Base-by-base conservation (phyloP, 2,888 invertebrate genomes). In the Diogma glabrata region DNA sequence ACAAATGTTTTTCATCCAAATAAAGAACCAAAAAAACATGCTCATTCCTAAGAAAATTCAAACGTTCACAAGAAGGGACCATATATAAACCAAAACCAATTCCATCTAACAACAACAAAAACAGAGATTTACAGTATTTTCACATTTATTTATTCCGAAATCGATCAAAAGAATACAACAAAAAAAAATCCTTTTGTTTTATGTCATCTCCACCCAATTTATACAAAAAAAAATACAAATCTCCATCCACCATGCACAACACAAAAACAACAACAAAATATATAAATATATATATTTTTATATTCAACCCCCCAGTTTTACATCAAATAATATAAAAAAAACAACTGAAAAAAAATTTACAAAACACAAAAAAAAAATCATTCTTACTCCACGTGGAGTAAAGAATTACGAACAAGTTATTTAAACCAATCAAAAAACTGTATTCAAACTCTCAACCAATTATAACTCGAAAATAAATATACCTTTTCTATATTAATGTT, bases 321-420 rank as follows among this genome's bases (percentile, higher is more conserved):
- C 43, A 43, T 43, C 43, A 43, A 43, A 43, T 43, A 43, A 43
- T 43, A 43, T 22, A 20, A 43, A 20, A 43, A 20, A 43, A 43
- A 43, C 43, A 23, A 22, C 20, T 23, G 43, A 43, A 23, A 23
- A 20, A 43, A 43, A 20, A 23, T 14, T 23, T 20, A 43, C 43
- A 23, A 43, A 23, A 23, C 20, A 43, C 43, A 43, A 20, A 43
- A 43, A 43, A 43, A 43, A 43, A 43, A 43, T 43, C 43, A 22
- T 43, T 46, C 24, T 46, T 17, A 46, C 26, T 46, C 46, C 46
- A 46, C 46, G 46, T 46, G 46, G 46, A 46, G 26, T 46, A 43
- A 20, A 43, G 23, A 20, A 43, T 43, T 20, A 43, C 23, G 20
- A 22, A 22, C 43, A 43, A 20, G 20, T 43, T 43, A 43, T 43